Base-by-base conservation (phyloP, 2,113 vertebrate genomes). In the Alouatta palliata region DNA sequence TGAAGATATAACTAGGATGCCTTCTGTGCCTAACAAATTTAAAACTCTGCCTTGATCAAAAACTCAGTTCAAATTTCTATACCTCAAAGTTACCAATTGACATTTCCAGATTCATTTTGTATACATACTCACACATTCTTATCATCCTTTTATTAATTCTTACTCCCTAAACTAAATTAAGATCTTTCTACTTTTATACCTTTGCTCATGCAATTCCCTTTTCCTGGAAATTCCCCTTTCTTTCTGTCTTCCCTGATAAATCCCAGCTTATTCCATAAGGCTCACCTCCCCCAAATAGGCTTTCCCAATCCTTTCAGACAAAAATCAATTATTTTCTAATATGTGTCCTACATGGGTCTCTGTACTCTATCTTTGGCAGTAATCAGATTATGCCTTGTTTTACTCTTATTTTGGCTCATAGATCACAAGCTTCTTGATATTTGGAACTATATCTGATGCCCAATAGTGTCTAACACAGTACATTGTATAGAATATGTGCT, bases 21-120 rank as follows among this genome's bases (percentile, higher is more conserved):
- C 11, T 96, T 89, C 58, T 37, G 10, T 81, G 20, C 7, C 37
- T 45, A 95, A 52, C 35, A 66, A 27, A 83, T 66, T 68, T 52
- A 90, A 43, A n/a, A 75, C 70, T 79, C 52, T 90, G 35, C 37
- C 27, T 47, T 90, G 75, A 89, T 85, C 16, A 54, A 93, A 91
- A 89, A 27, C 54, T 70, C 81, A 37, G 43, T 90, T 93, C 77
- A 77, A 76, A 94, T 77, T 90, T 64, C 58, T 49, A 47, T 30
- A 75, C 40, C 16, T 91, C 56, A 87, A n/a, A 61, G 58, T 84
- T 86, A 84, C 49, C 70, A 64, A 16, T 1, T 86, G 12, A 89
- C 54, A 19, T 95, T 95, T 96, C n/a, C 54, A 93, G 92, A 2
- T 37, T 90, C 54, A 20, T 92, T 93, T 95, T 87, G 58, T 89